phyloP scores from a whole-genome alignment of 2,888 invertebrate species.

The Isoperla grammatica region DNA sequence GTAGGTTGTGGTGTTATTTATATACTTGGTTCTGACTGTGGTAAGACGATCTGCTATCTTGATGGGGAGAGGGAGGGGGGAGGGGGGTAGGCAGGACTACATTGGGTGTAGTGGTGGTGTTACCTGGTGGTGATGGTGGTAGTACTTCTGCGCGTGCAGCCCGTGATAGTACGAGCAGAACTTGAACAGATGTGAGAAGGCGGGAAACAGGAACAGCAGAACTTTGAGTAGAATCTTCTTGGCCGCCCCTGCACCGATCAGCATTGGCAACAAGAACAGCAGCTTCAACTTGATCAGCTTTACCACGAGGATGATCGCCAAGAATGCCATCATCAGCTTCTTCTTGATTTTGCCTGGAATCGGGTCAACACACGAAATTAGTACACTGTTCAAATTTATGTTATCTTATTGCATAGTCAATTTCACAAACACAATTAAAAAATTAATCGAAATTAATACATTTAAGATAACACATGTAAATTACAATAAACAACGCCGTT shows the following conservation, averaged over 20 bases:
- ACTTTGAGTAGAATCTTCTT: conserved; percentile 78
- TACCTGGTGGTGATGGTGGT: conserved; percentile 69
- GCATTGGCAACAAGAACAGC: conserved; percentile 69
- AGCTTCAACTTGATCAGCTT: conserved; percentile 75
- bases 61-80: too few relatives aligned
- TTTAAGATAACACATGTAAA: too few relatives aligned
- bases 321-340: conserved; percentile 65
- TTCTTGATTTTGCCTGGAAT: conserved; percentile 51
- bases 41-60: too few relatives aligned
- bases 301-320: conserved; percentile 69
- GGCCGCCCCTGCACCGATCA: conserved; percentile 74
- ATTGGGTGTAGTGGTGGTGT: background rate
- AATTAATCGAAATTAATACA: too few relatives aligned
- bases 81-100: too few relatives aligned
- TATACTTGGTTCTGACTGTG: too few relatives aligned
- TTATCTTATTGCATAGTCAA: too few relatives aligned
- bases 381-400: too few relatives aligned
- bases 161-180: conserved; percentile 73
- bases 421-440: too few relatives aligned
- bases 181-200: conserved; percentile 76
- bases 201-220: conserved; percentile 75
- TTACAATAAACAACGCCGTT: too few relatives aligned
- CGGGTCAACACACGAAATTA: too few relatives aligned
- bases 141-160: conserved; percentile 59
- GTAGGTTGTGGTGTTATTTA: too few relatives aligned